These are phyloP conservation scores for Acinonyx jubatus DNA, from an alignment of 2,113 vertebrate genomes.

Conservation along the genomic window DNA sequence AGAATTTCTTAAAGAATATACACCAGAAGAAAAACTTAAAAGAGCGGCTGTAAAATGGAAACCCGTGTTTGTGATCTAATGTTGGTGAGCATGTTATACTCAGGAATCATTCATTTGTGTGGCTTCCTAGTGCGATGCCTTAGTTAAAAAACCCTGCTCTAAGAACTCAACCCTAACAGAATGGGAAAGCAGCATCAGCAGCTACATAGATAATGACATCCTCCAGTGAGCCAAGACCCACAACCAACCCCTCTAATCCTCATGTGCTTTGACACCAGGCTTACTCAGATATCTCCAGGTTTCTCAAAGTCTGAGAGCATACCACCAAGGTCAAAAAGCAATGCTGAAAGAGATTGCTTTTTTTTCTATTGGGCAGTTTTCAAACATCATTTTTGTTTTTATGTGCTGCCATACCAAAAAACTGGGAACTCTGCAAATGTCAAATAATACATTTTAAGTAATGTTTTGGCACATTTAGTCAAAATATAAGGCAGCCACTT, in stretches of 20 bases:
- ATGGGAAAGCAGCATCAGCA: not conserved
- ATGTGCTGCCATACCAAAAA: not conserved
- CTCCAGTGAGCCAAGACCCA: not conserved
- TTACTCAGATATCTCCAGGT: not conserved
- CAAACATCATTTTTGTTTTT: constrained; percentile 40
- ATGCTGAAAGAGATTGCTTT: not conserved
- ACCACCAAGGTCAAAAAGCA: constrained; percentile 20
- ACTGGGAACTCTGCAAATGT: not conserved
- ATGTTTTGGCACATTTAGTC: not conserved
- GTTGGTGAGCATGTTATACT: not conserved
- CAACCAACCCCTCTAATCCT: not conserved
- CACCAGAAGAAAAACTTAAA: not conserved
- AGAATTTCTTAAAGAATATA: not conserved
- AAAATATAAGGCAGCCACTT: constrained; percentile 26
- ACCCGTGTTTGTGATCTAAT: not conserved
- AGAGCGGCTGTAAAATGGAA: not conserved
- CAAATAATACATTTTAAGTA: not conserved
- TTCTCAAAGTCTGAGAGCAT: not conserved
- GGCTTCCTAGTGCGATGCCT: not conserved
- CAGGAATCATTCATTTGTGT: not conserved
- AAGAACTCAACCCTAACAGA: not conserved
- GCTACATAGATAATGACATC: accelerated
- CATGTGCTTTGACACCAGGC: not conserved
- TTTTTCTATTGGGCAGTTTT: constrained; percentile 30
- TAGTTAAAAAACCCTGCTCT: not conserved